These are phyloP conservation scores for Callipepla squamata DNA, from an alignment of 2,113 vertebrate genomes.

Conservation along the genomic window DNA sequence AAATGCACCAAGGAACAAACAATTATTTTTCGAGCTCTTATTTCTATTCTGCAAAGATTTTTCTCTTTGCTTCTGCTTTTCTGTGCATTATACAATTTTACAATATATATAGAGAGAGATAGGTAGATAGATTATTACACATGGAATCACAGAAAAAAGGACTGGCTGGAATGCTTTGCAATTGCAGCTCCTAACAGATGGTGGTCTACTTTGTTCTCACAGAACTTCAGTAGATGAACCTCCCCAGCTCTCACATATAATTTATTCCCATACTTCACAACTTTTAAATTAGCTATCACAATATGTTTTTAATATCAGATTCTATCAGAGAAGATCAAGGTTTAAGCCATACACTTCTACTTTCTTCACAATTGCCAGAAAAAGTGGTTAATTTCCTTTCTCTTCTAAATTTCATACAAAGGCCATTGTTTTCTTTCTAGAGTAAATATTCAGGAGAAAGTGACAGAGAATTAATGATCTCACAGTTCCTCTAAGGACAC, in stretches of 20 bases:
- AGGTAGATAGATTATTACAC: neutral
- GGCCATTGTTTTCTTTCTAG: neutral
- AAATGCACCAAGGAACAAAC: neutral
- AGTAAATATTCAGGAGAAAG: slow-evolving; percentile 16
- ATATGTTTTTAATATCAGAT: neutral
- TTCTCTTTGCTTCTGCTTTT: neutral
- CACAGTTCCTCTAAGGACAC: neutral
- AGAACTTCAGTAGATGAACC: neutral
- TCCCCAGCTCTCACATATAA: neutral
- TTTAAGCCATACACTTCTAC: neutral
- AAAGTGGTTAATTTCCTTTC: neutral
- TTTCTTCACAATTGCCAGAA: neutral
- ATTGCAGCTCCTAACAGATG: neutral
- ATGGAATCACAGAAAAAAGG: neutral
- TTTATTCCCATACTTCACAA: neutral
- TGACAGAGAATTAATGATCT: slow-evolving; percentile 29
- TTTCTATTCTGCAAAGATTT: neutral
- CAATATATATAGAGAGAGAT: too few species aligned
- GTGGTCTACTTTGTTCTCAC: neutral
- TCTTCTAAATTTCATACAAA: neutral
- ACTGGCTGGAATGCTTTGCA: neutral
- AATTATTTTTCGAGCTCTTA: neutral
- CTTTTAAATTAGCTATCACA: neutral
- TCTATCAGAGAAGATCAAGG: neutral
- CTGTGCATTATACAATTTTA: neutral